Conservation (phyloP, 2,113 vertebrate species). For the western clawed frog (Xenopus tropicalis) region DNA sequence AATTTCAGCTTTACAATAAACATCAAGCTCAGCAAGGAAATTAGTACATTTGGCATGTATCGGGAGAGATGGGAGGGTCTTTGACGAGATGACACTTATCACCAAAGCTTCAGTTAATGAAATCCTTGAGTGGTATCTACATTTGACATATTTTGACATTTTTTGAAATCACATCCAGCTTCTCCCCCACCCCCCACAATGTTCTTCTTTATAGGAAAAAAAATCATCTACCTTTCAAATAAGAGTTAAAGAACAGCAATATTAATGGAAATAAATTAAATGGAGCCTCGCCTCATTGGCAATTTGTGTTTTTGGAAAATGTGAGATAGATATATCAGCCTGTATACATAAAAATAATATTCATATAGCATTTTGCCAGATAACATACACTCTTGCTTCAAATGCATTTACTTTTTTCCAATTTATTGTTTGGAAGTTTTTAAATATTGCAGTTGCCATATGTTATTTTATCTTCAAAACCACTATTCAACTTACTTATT, state of each 20-base stretch:
- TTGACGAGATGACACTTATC: conserved; percentile 92
- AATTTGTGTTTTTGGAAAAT: conserved; percentile 28
- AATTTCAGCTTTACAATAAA: conserved; percentile 99
- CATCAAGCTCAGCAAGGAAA: conserved; percentile 98
- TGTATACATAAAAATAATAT: conserved; percentile 34
- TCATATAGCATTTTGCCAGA: conserved; percentile 12
- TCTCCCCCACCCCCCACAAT: conserved; percentile 63
- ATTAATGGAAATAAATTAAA: conserved; percentile 67
- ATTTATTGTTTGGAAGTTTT: conserved; percentile 33
- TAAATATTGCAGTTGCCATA: conserved; percentile 1
- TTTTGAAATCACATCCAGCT: conserved; percentile 83
- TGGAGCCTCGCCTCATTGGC: conserved; percentile 18
- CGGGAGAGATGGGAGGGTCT: conserved; percentile 95
- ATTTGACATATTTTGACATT: conserved; percentile 88
- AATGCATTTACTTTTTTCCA: conserved; percentile 18
- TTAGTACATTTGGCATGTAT: conserved; percentile 99
- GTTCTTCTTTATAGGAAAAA: conserved; percentile 63
- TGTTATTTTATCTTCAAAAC: neutral
- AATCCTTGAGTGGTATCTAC: conserved; percentile 87
- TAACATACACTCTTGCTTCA: conserved; percentile 11
- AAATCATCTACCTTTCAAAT: conserved; percentile 74
- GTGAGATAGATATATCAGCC: conserved; percentile 35
- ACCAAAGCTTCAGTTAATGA: conserved; percentile 85
- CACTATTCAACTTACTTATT: neutral
- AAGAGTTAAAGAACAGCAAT: conserved; percentile 66